A percentile compares a stretch with the other conserved stretches of the same genome.
These are phyloP conservation scores for Phymanthus crucifer DNA, from an alignment of 92 coral and sea anemone genomes.

Conservation along the genomic window DNA sequence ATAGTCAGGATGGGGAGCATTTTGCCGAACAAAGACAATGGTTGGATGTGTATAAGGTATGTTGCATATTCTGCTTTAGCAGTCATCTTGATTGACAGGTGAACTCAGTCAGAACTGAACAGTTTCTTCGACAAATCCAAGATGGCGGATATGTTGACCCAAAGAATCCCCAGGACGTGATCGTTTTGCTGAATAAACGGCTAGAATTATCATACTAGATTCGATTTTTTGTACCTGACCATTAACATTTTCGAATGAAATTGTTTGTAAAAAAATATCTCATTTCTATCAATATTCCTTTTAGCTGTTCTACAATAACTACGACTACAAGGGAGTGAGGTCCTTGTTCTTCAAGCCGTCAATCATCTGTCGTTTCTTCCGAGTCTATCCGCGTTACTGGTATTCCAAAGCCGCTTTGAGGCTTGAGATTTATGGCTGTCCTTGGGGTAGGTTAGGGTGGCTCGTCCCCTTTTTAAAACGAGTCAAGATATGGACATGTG, in stretches of 20 bases:
- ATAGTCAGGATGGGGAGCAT: constrained; percentile 75
- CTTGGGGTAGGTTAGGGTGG: constrained; percentile 54
- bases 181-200: too few species aligned
- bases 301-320: constrained; percentile 27
- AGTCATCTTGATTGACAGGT: too few species aligned
- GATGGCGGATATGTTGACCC: too few species aligned
- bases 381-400: constrained; percentile 42
- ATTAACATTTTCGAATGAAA: too few species aligned
- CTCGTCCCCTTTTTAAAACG: too few species aligned
- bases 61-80: neutral
- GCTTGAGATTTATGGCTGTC: constrained; percentile 48
- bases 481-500: too few species aligned
- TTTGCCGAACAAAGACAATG: constrained; percentile 64
- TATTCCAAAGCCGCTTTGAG: constrained; percentile 53
- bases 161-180: too few species aligned
- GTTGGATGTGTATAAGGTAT: constrained; percentile 39
- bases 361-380: constrained; percentile 44
- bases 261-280: too few species aligned
- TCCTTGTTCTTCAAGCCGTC: constrained; percentile 47
- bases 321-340: constrained; percentile 43
- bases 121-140: too few species aligned
- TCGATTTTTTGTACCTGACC: too few species aligned
- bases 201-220: too few species aligned
- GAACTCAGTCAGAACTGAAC: too few species aligned
- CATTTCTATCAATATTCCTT: neutral